Conservation (phyloP, 2,113 vertebrate genomes). For the Plecotus auritus region DNA sequence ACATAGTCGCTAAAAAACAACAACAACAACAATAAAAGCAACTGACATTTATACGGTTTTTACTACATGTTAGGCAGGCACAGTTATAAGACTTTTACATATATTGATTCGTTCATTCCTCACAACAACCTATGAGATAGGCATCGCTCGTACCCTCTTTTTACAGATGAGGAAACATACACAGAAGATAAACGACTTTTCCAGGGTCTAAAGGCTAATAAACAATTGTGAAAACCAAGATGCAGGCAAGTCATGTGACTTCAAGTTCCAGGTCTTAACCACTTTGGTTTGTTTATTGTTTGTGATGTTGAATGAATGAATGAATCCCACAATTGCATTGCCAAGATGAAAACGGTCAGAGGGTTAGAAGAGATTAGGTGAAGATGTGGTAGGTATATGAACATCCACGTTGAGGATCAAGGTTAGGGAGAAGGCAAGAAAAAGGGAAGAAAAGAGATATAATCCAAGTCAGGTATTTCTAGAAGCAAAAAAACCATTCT, state of each 20-base stretch:
- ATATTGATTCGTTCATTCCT: background rate
- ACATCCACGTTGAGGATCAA: background rate
- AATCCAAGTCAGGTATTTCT: background rate
- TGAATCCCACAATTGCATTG: background rate
- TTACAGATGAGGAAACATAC: background rate
- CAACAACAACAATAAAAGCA: background rate
- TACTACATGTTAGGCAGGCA: background rate
- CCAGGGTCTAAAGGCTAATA: background rate
- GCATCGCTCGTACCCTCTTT: background rate
- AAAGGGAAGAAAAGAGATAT: background rate
- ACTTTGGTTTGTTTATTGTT: background rate
- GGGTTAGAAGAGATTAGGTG: background rate
- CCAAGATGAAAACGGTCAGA: background rate
- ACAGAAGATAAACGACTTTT: background rate
- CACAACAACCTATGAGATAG: background rate
- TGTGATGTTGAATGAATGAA: background rate
- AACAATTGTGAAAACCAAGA: conserved; percentile 42
- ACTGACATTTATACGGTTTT: background rate
- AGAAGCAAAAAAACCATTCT: background rate
- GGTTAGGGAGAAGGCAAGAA: background rate
- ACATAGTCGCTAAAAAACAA: background rate
- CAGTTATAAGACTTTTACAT: background rate
- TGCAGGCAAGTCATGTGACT: background rate
- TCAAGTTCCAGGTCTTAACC: conserved; percentile 46
- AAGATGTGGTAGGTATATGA: background rate